Base-by-base conservation (phyloP, 2,888 invertebrate genomes). In the Scaeva pyrastri region DNA sequence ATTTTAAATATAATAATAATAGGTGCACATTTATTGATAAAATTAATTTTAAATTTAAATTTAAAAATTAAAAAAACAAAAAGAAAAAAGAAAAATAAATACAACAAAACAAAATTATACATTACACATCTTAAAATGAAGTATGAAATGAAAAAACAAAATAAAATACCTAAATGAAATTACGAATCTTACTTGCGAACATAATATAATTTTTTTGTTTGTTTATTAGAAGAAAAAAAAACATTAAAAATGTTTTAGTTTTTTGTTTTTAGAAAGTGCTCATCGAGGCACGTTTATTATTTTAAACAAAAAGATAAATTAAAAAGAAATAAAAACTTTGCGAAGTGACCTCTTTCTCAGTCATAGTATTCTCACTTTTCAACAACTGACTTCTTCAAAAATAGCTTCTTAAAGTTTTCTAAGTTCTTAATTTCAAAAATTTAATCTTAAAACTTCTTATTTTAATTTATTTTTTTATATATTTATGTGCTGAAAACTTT, bases 11-110 rank as follows among this genome's bases (percentile, higher is more conserved):
- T 76, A 76, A 70, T 76, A 76, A 70, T 58, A 71, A 84, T 78
- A 85, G 75, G 80, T 85, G 80, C 84, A 88, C 80, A 86, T 82
- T 74, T 74, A 83, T 79, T 88, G 88, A 88, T 82, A 80, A 88
- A 84, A 87, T 64, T 83, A 68, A 84, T 80, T 75, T 62, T 62
- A 43, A 43, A 62, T 62, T 43, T 43, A 66, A 66, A 62, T 23
- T 31, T 31, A 19, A 72, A 81, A 83, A 45, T 52, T 23, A 83
- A 73, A 70, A 81, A 72, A 39, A 73, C 14, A 76, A 50, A n/a
- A n/a, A n/a, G n/a, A n/a, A n/a, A n/a, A n/a, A n/a, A n/a, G n/a
- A n/a, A n/a, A n/a, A n/a, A n/a, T n/a, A n/a, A n/a, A n/a, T n/a
- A n/a, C 48, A 76, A 66, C 39, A 62, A 19, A 45, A 72, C 76